A percentile compares a stretch with the other conserved stretches of the same genome.
phyloP scores from a whole-genome alignment of 2,113 vertebrate genomes.

The Burhinus bistriatus region DNA sequence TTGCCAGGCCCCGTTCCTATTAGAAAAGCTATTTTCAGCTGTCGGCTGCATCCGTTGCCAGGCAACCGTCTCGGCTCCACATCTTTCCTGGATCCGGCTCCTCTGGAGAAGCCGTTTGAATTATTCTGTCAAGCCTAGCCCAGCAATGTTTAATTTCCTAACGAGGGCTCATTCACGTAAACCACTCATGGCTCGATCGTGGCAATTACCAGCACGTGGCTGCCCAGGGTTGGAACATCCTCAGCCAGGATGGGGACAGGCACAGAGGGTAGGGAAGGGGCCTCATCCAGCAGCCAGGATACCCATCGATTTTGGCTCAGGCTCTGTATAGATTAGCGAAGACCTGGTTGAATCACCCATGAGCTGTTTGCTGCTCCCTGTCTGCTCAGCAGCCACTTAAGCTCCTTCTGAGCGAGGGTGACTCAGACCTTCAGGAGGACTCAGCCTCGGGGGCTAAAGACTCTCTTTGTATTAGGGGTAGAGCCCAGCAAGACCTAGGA shows the following conservation, averaged over 20 bases:
- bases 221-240: neutral
- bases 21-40: constrained; percentile 38
- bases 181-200: fast-evolving
- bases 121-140: neutral
- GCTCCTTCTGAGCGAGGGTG: neutral
- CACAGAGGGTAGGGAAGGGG: neutral
- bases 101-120: neutral
- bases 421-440: neutral
- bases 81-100: neutral
- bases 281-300: neutral
- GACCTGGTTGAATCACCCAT: fast-evolving
- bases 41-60: constrained; percentile 41
- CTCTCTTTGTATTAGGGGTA: neutral
- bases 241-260: neutral
- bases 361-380: neutral
- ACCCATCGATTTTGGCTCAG: neutral
- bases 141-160: constrained; percentile 24
- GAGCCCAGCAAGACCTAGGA: neutral
- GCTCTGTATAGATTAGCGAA: fast-evolving
- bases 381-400: neutral
- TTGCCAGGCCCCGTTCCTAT: neutral
- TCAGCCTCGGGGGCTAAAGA: fast-evolving
- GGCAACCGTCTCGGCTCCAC: neutral
- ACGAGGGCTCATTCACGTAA: neutral
- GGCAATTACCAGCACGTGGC: neutral